These are phyloP conservation scores for Danionella dracula DNA, from an alignment of 2,797 vertebrate genomes.

Conservation along the genomic window DNA sequence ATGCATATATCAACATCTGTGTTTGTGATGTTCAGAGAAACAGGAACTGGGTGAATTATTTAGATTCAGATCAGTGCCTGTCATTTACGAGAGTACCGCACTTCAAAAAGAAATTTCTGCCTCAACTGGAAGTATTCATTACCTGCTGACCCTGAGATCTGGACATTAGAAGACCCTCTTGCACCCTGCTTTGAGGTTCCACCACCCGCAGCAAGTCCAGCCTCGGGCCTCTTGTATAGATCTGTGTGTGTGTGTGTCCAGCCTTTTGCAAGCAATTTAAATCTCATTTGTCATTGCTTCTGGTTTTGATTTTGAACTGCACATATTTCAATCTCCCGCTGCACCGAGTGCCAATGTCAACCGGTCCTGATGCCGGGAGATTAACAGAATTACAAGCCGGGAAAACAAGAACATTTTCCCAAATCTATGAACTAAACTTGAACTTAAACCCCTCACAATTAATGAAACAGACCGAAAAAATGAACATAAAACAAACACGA, in stretches of 20 bases:
- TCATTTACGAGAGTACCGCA: constrained; percentile 44
- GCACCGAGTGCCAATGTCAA: constrained; percentile 14
- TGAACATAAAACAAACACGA: neutral
- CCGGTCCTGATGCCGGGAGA: neutral
- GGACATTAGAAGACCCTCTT: constrained; percentile 4
- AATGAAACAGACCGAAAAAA: too few relatives aligned
- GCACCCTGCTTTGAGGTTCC: constrained; percentile 3
- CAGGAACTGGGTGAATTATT: constrained; percentile 62
- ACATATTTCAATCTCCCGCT: constrained; percentile 4
- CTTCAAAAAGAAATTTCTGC: constrained; percentile 43
- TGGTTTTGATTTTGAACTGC: constrained; percentile 13
- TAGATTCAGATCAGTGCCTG: constrained; percentile 47
- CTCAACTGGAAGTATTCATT: constrained; percentile 38
- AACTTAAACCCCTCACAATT: too few relatives aligned
- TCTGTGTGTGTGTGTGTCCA: constrained; percentile 26
- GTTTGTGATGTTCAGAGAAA: constrained; percentile 47
- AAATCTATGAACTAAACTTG: too few relatives aligned
- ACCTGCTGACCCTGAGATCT: constrained; percentile 28
- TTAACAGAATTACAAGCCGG: neutral
- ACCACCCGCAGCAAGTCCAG: constrained; percentile 9
- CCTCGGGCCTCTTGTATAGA: constrained; percentile 32
- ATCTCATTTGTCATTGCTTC: constrained; percentile 37
- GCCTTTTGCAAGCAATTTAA: constrained; percentile 39
- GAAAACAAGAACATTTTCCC: too few relatives aligned
- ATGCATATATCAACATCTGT: constrained; percentile 48